Base-by-base conservation (phyloP, 2,888 invertebrate genomes). In the Scaptomyza parva region DNA sequence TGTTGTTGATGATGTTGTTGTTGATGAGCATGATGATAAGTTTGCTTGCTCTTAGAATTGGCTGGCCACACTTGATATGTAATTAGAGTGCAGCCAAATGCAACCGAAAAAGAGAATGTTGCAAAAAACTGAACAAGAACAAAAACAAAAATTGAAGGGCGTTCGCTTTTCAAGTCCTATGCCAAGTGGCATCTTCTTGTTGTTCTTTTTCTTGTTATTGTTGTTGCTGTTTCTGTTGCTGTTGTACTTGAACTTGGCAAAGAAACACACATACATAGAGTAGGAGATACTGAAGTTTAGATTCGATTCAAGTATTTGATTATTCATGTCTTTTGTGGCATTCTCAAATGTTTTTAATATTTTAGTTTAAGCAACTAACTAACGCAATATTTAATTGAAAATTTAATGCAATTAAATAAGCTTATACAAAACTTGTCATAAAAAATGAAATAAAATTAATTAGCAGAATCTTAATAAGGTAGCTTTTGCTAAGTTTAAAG, bases 71-170 rank as follows among this genome's bases (percentile, higher is more conserved):
- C 86, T 85, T 64, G 44, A 72, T 79, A 76, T 86, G 63, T 72
- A 83, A 83, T 80, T 86, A 66, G 73, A 83, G 84, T 86, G 86
- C 81, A 83, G 73, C 65, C 83, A 66, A 82, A 85, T 85, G 78
- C 82, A 82, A 51, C 85, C 54, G 51, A 68, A 64, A 65, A 68
- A 52, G 58, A 52, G 58, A 72, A 73, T 66, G 60, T 77, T 76
- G 57, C 77, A 66, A 67, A 73, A 37, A 37, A 6, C 14, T 7
- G 7, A 35, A n/a, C n/a, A n/a, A n/a, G 2, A 14, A 7, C n/a
- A n/a, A 6, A 35, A 7, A 14, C 7, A 37, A 70, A 61, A 76
- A 73, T 66, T 72, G 77, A 73, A 77, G 73, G 73, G 73, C 73
- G 61, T 60, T 48, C 52, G 71, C 41, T 45, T 39, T 50, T 70